Evolutionary conservation across 2,113 vertebrate genomes (phyloP).

Genomic region (Microcebus murinus): DNA sequence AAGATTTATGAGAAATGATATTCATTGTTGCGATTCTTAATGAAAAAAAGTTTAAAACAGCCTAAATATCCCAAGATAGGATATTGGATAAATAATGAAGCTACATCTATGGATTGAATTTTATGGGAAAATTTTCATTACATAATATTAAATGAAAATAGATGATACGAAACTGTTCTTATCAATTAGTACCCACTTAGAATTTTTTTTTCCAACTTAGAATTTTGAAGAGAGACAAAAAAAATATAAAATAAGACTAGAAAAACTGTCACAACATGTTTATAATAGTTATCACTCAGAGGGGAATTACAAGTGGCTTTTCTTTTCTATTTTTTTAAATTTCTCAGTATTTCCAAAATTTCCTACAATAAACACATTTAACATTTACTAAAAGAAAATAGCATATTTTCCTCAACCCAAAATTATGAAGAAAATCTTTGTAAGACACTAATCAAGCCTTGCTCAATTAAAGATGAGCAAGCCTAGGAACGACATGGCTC

Average conservation of each 20-base stretch:
- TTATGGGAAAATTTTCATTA: not conserved
- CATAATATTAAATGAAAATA: not conserved
- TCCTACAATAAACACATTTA: constrained; percentile 8
- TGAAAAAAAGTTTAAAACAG: not conserved
- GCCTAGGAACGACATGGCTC: not conserved
- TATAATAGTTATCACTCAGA: not conserved
- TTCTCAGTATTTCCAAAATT: not conserved
- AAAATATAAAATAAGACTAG: not conserved
- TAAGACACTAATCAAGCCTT: not conserved
- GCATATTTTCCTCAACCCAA: not conserved
- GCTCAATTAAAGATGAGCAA: not conserved
- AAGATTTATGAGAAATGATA: not conserved
- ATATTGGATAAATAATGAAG: constrained; percentile 3
- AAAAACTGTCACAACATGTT: not conserved
- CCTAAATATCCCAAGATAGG: not conserved
- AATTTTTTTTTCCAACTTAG: constrained; percentile 52
- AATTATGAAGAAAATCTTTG: not conserved
- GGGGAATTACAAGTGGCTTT: not conserved
- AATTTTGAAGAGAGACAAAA: constrained; percentile 11
- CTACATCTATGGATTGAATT: not conserved
- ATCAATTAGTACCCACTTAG: constrained; percentile 13
- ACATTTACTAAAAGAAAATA: constrained; percentile 9
- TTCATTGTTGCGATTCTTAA: not conserved
- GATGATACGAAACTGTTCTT: not conserved
- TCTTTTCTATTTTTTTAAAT: not conserved